Base-by-base conservation (phyloP, 2,888 invertebrate species). In the Stenotaenia linearis region DNA sequence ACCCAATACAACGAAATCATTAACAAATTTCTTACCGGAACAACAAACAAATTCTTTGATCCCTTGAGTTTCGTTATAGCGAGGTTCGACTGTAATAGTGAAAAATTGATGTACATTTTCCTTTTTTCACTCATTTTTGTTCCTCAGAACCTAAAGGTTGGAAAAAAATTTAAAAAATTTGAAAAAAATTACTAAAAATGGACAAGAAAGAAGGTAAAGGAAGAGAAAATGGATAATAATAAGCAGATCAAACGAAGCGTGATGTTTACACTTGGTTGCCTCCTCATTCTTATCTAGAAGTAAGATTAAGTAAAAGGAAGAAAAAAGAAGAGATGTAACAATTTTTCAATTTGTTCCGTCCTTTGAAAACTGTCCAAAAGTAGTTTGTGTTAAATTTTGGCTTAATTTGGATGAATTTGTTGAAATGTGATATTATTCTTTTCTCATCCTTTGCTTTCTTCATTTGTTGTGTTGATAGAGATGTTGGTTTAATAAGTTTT, bases 331-430 rank as follows among this genome's bases (percentile, higher is more conserved):
- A 40, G 12, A 40, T 12, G 56, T 56, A 23, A 40, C 7, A 56
- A n/a, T n/a, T 56, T 56, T 56, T 56, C 56, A 56, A 56, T 56
- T 56, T 56, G 56, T 56, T 56, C 56, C 56, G 56, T 56, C 56
- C 56, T 56, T 56, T 56, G 56, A 56, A 40, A 56, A 56, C 56
- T 56, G 56, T 56, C 56, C 56, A 56, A 45, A 12, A 45, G 15
- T 7, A 45, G 45, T 4, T 12, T 5, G 45, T 7, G 45, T 45
- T 5, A n/a, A 9, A 56, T 9, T 5, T 56, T 3, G 21, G 21
- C 7, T 56, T 21, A 5, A 21, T 18, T 56, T 40, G 40, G 56
- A 56, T 18, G 56, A 7, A 56, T 18, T 5, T 1, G 7, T 9
- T 18, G 7, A 21, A 21, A 56, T 18, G 3, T 56, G 6, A 56